Evolutionary conservation across 2,888 invertebrate genomes (phyloP).

Genomic region (Selenia dentaria): DNA sequence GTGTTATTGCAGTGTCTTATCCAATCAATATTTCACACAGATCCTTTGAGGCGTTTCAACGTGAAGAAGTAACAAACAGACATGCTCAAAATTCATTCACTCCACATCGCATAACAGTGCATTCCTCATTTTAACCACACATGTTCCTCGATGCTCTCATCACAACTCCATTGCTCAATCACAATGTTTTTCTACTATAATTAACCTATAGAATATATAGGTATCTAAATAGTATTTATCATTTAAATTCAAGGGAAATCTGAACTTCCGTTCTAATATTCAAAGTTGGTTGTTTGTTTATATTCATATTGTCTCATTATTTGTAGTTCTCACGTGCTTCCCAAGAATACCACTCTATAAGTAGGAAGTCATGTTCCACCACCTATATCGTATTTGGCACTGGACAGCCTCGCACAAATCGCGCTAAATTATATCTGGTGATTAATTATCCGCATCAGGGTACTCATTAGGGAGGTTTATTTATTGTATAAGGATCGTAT

Average conservation of each 20-base stretch:
- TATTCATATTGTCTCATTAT: neutral
- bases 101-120: too few species aligned
- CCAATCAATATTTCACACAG: too few species aligned
- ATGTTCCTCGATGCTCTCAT: too few species aligned
- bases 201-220: too few species aligned
- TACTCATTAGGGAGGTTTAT: conserved; percentile 15
- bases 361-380: conserved; percentile 33
- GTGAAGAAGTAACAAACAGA: too few species aligned
- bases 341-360: conserved; percentile 11
- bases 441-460: conserved; percentile 34
- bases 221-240: too few species aligned
- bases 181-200: too few species aligned
- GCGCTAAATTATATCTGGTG: conserved; percentile 32
- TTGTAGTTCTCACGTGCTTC: conserved; percentile 12
- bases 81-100: too few species aligned
- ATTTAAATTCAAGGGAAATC: neutral
- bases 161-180: too few species aligned
- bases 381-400: conserved; percentile 43
- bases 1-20: too few species aligned
- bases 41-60: too few species aligned
- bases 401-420: conserved; percentile 4
- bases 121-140: too few species aligned
- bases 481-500: conserved; percentile 5
- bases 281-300: neutral
- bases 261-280: neutral